A percentile compares a stretch with the other conserved stretches of the same genome.
phyloP scores from a whole-genome alignment of 2,113 vertebrate species.

The Stercorarius parasiticus region DNA sequence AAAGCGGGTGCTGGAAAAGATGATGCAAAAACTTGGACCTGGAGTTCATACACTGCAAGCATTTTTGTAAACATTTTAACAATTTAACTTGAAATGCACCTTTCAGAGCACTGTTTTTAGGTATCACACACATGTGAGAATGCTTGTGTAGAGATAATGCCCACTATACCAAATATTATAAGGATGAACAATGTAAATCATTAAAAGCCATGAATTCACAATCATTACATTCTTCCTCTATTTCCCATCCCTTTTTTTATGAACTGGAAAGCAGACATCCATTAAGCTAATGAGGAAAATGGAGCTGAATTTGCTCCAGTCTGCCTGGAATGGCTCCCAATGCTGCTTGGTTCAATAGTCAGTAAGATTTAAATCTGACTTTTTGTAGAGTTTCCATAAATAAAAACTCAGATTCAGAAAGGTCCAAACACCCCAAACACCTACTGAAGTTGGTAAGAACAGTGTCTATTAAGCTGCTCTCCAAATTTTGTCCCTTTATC shows the following conservation, averaged over 20 bases:
- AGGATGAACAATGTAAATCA: not conserved
- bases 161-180: not conserved
- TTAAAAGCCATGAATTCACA: not conserved
- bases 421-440: not conserved
- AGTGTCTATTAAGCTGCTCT: not conserved
- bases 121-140: not conserved
- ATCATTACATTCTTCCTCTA: not conserved
- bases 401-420: not conserved
- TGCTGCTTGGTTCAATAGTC: not conserved
- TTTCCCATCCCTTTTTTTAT: not conserved
- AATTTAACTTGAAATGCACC: not conserved
- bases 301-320: not conserved
- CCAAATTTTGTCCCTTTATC: not conserved
- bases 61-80: not conserved
- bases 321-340: not conserved
- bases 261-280: not conserved
- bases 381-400: not conserved
- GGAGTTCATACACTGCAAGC: not conserved
- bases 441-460: not conserved
- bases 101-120: not conserved
- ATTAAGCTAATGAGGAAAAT: slow-evolving; percentile 3
- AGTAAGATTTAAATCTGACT: not conserved
- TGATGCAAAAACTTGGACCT: not conserved
- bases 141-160: not conserved
- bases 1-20: not conserved